Percentiles rank a stretch among this genome's conserved stretches.
phyloP scores from a whole-genome alignment of 2,113 vertebrate genomes.

The Spilogale gracilis region DNA sequence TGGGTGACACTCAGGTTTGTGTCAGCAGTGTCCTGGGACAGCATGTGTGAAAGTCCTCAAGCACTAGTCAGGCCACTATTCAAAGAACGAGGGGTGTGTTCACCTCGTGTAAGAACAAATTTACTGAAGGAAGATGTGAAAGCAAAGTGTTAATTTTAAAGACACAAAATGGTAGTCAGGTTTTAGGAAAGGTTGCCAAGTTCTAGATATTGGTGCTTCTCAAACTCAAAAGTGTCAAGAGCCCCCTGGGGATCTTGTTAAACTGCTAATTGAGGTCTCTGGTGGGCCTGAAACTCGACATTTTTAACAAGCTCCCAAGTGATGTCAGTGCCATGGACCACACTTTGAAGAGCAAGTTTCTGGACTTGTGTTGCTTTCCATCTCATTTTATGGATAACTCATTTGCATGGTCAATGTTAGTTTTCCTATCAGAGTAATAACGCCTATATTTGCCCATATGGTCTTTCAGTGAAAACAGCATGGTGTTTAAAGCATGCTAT shows the following conservation, averaged over 20 bases:
- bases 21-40: neutral
- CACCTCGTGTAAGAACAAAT: neutral
- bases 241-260: constrained; percentile 66
- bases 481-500: neutral
- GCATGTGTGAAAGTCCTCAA: neutral
- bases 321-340: neutral
- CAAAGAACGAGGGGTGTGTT: neutral
- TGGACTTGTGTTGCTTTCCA: neutral
- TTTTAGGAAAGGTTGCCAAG: constrained; percentile 39
- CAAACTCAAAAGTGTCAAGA: neutral
- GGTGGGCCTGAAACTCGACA: neutral
- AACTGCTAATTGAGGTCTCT: constrained; percentile 58
- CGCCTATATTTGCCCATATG: neutral
- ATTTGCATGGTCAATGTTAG: neutral
- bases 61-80: neutral
- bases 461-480: neutral
- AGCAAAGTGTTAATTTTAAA: neutral
- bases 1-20: neutral
- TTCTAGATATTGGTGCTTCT: constrained; percentile 1
- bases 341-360: neutral
- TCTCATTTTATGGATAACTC: neutral
- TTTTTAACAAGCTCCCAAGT: constrained; percentile 63
- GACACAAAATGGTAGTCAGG: neutral
- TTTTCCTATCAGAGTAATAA: neutral
- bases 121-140: neutral